These are phyloP conservation scores for Procavia capensis DNA, from an alignment of 2,113 vertebrate genomes.

Conservation along the genomic window DNA sequence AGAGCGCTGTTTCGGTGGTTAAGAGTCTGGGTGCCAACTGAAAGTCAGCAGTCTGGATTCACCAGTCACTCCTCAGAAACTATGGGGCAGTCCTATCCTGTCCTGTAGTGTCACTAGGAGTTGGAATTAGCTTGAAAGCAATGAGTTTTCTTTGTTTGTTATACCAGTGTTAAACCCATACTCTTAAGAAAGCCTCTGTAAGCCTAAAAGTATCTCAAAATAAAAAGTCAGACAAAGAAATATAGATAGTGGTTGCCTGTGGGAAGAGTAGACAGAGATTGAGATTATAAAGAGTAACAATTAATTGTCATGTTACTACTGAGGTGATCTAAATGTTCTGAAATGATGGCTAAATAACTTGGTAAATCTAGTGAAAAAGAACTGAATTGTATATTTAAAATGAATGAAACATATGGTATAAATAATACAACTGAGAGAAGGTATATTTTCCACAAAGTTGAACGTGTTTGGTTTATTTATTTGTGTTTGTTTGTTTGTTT, in stretches of 20 bases:
- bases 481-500: too few species aligned
- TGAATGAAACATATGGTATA: background rate
- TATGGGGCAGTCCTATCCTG: too few species aligned
- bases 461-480: background rate
- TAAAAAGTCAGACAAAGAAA: background rate
- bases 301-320: background rate
- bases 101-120: too few species aligned
- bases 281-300: background rate
- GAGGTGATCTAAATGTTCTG: background rate
- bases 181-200: background rate
- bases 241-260: background rate
- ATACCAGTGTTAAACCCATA: too few species aligned
- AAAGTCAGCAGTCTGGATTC: too few species aligned
- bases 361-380: background rate
- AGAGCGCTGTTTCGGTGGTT: too few species aligned
- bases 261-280: fast-evolving
- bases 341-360: background rate
- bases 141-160: too few species aligned
- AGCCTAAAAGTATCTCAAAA: background rate
- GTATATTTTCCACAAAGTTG: background rate
- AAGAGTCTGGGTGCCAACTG: too few species aligned
- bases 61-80: too few species aligned
- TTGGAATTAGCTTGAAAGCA: too few species aligned
- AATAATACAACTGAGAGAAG: background rate
- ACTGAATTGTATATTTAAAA: background rate